Evolutionary conservation across 2,113 vertebrate genomes (phyloP).

Genomic region (Oxyura jamaicensis): DNA sequence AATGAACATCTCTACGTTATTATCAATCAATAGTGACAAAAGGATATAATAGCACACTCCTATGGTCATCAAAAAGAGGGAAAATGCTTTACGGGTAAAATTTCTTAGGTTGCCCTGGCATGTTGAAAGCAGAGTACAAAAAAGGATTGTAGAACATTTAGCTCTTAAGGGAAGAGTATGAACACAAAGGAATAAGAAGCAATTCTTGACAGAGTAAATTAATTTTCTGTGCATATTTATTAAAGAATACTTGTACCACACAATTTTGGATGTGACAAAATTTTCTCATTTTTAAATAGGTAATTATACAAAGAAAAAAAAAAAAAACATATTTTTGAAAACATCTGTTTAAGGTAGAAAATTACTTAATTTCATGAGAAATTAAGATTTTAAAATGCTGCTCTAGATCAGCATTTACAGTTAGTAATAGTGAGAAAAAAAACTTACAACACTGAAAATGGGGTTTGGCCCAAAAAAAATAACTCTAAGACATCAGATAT

Average conservation of each 20-base stretch:
- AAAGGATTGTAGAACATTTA: not conserved
- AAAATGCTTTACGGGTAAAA: not conserved
- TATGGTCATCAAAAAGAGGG: not conserved
- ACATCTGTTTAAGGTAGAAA: rapidly evolving
- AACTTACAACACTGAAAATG: not conserved
- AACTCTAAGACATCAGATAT: not conserved
- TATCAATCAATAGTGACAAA: not conserved
- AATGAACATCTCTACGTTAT: not conserved
- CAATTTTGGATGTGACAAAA: rapidly evolving
- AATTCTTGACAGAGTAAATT: not conserved
- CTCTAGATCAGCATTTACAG: not conserved
- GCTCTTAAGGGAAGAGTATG: not conserved
- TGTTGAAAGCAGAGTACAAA: not conserved
- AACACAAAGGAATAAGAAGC: not conserved
- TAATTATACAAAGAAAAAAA: not conserved
- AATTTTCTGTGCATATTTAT: not conserved
- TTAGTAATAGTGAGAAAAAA: rapidly evolving
- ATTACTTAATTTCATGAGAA: not conserved
- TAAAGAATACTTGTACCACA: not conserved
- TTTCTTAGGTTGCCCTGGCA: not conserved
- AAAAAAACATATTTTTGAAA: not conserved
- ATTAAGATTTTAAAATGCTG: not conserved
- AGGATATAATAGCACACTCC: not conserved
- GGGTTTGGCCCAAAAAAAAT: not conserved
- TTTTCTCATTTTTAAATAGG: not conserved